Percentiles rank a stretch among this genome's conserved stretches.
phyloP scores from a whole-genome alignment of 2,113 vertebrate genomes.

The Serilophus lunatus region DNA sequence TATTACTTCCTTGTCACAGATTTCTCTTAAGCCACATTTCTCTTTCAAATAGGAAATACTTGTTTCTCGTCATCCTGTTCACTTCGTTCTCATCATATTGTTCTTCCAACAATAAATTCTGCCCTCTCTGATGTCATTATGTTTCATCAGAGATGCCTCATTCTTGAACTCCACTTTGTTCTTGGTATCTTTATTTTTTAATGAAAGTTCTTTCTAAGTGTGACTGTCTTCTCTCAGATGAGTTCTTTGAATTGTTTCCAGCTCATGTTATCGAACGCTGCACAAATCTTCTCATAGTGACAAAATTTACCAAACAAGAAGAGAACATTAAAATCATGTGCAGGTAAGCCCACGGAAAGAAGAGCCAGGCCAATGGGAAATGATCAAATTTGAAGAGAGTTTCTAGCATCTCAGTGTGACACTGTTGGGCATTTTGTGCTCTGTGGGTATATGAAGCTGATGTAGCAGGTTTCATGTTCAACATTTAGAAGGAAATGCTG shows the following conservation, averaged over 20 bases:
- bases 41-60: neutral
- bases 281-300: neutral
- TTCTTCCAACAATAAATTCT: neutral
- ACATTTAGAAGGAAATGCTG: neutral
- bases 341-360: neutral
- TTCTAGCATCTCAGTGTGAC: neutral
- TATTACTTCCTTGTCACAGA: neutral
- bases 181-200: neutral
- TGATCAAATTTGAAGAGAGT: neutral
- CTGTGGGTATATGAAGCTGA: neutral
- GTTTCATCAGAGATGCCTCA: neutral
- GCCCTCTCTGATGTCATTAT: neutral
- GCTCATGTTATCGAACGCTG: neutral
- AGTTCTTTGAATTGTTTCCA: neutral
- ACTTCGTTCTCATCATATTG: neutral
- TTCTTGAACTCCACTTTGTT: neutral
- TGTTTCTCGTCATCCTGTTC: neutral
- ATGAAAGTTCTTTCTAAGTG: neutral
- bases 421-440: neutral
- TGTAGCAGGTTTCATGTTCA: neutral
- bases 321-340: neutral
- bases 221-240: neutral
- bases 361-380: neutral
- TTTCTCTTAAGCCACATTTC: neutral
- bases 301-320: neutral